Conservation (phyloP, 53 echinoderm and acorn worm species). For the Arbacia lixula region DNA sequence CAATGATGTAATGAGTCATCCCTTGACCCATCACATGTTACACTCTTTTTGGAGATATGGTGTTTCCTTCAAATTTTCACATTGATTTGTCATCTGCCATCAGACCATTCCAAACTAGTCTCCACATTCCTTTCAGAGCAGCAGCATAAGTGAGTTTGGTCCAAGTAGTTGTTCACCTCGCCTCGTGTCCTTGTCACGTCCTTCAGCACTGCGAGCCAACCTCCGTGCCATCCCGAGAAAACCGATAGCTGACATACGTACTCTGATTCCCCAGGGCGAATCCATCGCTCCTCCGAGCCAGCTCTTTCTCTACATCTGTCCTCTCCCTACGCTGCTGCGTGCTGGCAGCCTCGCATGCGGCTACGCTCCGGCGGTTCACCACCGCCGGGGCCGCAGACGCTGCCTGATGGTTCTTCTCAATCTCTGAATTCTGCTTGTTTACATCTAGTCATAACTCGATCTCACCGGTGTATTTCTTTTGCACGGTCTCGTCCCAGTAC, state of each 20-base stretch:
- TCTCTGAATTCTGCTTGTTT: constrained; percentile 55
- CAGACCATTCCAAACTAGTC: no score
- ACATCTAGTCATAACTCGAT: constrained; percentile 89
- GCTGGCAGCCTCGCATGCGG: background rate
- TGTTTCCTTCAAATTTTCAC: no score
- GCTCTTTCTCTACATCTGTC: constrained; percentile 32
- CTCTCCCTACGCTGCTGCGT: constrained; percentile 1
- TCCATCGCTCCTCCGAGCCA: constrained; percentile 36
- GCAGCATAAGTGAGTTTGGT: constrained; percentile 20
- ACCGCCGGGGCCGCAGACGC: background rate
- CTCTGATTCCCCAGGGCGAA: constrained; percentile 28
- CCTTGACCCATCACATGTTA: no score
- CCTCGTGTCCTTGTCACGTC: background rate
- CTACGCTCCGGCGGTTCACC: constrained; percentile 34
- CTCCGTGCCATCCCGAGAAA: constrained; percentile 38
- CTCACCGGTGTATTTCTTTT: constrained; percentile 96
- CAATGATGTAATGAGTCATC: no score
- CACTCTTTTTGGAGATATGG: no score
- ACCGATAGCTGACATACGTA: constrained; percentile 43
- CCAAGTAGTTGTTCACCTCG: background rate
- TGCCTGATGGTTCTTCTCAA: background rate
- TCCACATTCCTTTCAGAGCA: no score
- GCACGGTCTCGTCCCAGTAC: constrained; percentile 96
- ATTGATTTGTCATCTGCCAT: no score
- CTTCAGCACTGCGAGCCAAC: constrained; percentile 49